Percentiles rank a stretch among this genome's conserved stretches.
These are phyloP conservation scores for Tragelaphus scriptus DNA, from an alignment of 2,113 vertebrate species.

Conservation along the genomic window DNA sequence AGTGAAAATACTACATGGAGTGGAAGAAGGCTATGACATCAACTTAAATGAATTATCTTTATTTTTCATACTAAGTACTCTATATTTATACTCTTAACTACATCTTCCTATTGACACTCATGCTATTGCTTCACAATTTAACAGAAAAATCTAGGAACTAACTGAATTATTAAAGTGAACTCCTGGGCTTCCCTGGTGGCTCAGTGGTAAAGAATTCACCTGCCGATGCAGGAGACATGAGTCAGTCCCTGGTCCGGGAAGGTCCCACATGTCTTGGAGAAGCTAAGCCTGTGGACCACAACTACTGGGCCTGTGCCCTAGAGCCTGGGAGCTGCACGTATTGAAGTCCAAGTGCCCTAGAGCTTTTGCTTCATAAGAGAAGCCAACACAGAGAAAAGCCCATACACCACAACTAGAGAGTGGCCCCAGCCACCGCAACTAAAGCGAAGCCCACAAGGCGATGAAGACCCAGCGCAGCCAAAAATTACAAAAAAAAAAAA, in stretches of 20 bases:
- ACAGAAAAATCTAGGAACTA: neutral
- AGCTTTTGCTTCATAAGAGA: neutral
- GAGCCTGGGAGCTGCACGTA: neutral
- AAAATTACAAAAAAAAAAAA: neutral
- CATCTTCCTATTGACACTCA: neutral
- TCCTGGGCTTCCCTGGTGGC: neutral
- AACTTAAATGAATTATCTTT: neutral
- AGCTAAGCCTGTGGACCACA: neutral
- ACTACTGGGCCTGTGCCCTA: neutral
- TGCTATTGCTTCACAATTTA: neutral
- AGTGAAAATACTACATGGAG: neutral
- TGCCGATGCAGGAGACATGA: neutral
- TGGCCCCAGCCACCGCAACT: neutral
- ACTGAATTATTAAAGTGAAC: neutral
- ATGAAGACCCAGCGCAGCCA: neutral
- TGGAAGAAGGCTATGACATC: neutral
- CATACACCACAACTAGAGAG: fast-evolving
- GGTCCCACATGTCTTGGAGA: neutral
- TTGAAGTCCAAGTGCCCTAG: neutral
- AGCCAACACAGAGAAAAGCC: neutral
- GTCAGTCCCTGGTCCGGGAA: neutral
- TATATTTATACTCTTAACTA: neutral
- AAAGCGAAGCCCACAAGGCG: neutral
- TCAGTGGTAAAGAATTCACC: neutral
- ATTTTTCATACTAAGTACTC: neutral